phyloP scores from a whole-genome alignment of 2,113 vertebrate genomes.

The Sylvietta virens region DNA sequence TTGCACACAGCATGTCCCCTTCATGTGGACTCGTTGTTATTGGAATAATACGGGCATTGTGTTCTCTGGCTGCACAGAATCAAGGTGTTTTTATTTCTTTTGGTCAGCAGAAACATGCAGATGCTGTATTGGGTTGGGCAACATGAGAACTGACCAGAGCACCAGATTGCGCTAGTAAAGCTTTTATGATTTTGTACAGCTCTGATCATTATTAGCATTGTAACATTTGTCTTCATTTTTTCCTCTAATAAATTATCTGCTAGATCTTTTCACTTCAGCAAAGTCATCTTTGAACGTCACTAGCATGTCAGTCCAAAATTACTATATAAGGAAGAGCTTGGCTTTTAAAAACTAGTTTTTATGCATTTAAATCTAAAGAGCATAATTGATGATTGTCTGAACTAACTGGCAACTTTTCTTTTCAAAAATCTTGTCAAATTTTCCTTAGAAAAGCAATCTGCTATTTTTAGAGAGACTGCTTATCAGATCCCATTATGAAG shows the following conservation, averaged over 20 bases:
- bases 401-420: neutral
- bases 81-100: neutral
- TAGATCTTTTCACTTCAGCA: neutral
- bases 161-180: neutral
- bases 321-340: neutral
- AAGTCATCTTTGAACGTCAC: neutral
- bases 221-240: conserved; percentile 16
- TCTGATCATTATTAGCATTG: neutral
- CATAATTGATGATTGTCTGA: neutral
- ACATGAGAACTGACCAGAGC: neutral
- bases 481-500: neutral
- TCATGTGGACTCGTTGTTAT: neutral
- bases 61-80: neutral
- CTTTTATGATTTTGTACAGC: neutral
- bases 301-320: neutral
- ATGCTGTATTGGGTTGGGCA: neutral
- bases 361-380: neutral
- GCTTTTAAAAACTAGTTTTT: neutral
- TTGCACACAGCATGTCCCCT: neutral
- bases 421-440: neutral
- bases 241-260: neutral
- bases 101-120: neutral
- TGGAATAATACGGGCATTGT: neutral
- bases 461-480: neutral
- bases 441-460: neutral